Conservation (phyloP, 1,140 invertebrate species). For the Drosophila obscura region DNA sequence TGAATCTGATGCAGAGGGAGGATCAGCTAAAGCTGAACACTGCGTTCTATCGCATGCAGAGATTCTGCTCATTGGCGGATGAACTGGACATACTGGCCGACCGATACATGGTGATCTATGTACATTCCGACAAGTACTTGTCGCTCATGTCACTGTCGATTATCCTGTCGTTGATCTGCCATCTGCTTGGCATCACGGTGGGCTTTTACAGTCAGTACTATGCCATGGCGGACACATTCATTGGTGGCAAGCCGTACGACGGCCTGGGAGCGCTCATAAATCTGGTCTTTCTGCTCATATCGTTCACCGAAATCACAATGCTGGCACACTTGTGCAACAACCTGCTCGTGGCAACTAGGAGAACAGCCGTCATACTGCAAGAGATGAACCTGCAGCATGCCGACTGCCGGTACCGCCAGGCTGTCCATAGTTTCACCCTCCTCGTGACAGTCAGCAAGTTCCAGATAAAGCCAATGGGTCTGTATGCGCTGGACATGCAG, state of each 20-base stretch:
- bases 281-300: conserved; percentile 65
- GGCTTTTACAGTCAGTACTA: conserved; percentile 67
- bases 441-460: conserved; percentile 50
- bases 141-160: conserved; percentile 58
- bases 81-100: conserved; percentile 58
- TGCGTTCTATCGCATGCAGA: conserved; percentile 68
- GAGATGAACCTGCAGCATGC: conserved; percentile 48
- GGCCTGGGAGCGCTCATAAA: conserved; percentile 66
- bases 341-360: conserved; percentile 38
- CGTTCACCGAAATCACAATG: conserved; percentile 62
- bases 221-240: conserved; percentile 62
- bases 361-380: conserved; percentile 56
- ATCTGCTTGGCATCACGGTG: conserved; percentile 74
- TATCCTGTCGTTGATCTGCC: conserved; percentile 66
- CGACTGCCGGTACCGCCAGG: conserved; percentile 60
- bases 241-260: conserved; percentile 63
- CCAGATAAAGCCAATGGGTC: conserved; percentile 66
- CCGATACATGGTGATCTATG: conserved; percentile 54
- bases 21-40: conserved; percentile 41
- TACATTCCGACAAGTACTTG: conserved; percentile 49
- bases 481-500: conserved; percentile 61
- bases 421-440: conserved; percentile 62
- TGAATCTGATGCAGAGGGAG: conserved; percentile 55
- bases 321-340: conserved; percentile 52
- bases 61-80: conserved; percentile 64